Conservation (phyloP, 2,797 vertebrate genomes). For the Malurus leucopterus region DNA sequence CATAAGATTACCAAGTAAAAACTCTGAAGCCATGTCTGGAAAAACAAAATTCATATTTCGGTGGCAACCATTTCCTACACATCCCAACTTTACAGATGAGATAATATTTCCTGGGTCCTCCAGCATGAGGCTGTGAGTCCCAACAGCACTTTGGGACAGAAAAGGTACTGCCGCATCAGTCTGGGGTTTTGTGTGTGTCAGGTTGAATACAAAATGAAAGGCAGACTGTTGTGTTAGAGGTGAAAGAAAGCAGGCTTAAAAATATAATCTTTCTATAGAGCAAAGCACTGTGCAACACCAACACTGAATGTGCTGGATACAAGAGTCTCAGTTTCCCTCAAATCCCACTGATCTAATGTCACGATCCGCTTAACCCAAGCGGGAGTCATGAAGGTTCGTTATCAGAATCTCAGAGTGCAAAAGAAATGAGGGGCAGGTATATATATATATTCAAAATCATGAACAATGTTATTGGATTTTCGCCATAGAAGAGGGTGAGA, state of each 20-base stretch:
- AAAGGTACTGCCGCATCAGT: neutral
- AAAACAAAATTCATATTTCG: neutral
- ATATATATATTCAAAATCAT: too few species aligned
- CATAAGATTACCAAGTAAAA: neutral
- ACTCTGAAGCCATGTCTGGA: neutral
- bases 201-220: neutral
- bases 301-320: neutral
- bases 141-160: neutral
- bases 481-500: too few species aligned
- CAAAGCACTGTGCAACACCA: neutral
- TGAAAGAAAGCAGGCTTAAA: neutral
- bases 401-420: too few species aligned
- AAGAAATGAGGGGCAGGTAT: too few species aligned
- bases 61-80: neutral
- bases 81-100: neutral
- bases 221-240: neutral
- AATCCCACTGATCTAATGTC: neutral
- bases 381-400: too few species aligned
- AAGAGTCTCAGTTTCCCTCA: neutral
- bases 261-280: neutral
- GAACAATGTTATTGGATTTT: too few species aligned
- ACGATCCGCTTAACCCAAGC: too few species aligned
- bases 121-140: neutral
- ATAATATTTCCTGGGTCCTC: neutral
- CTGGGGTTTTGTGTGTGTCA: neutral